Percentiles rank a stretch among this genome's conserved stretches.
These are phyloP conservation scores for Odontamblyopus rebecca DNA, from an alignment of 2,797 vertebrate species.

Conservation along the genomic window DNA sequence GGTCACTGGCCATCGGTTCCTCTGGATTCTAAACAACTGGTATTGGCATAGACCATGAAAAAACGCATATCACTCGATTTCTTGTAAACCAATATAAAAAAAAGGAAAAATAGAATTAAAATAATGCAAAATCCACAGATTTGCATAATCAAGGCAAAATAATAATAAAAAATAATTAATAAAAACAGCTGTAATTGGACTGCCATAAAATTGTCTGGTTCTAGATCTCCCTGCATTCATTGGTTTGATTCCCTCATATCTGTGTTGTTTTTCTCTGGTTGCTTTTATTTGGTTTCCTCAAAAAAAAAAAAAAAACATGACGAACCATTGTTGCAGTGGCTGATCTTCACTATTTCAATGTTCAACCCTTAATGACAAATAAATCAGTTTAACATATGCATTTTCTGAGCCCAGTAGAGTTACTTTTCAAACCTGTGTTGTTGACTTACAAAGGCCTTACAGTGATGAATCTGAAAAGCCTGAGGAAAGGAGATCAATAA, in stretches of 20 bases:
- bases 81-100: too few relatives aligned
- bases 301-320: not conserved
- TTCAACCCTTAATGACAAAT: not conserved
- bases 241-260: not conserved
- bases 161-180: not conserved
- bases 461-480: constrained; percentile 39
- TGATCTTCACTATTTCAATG: not conserved
- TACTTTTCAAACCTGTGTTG: constrained; percentile 12
- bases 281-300: too few relatives aligned
- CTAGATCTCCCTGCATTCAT: not conserved
- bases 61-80: too few relatives aligned
- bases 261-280: not conserved
- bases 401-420: constrained; percentile 3
- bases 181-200: not conserved
- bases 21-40: too few relatives aligned
- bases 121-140: too few relatives aligned
- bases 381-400: not conserved
- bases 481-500: constrained; percentile 46
- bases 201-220: not conserved
- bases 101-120: too few relatives aligned
- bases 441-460: constrained; percentile 29
- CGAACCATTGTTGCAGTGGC: not conserved
- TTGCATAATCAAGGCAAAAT: not conserved
- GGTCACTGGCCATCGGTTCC: too few relatives aligned
- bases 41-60: too few relatives aligned